Percentiles rank a stretch among this genome's conserved stretches.
Evolutionary conservation across 2,113 vertebrate species (phyloP).

Genomic region (Cathartes aura): DNA sequence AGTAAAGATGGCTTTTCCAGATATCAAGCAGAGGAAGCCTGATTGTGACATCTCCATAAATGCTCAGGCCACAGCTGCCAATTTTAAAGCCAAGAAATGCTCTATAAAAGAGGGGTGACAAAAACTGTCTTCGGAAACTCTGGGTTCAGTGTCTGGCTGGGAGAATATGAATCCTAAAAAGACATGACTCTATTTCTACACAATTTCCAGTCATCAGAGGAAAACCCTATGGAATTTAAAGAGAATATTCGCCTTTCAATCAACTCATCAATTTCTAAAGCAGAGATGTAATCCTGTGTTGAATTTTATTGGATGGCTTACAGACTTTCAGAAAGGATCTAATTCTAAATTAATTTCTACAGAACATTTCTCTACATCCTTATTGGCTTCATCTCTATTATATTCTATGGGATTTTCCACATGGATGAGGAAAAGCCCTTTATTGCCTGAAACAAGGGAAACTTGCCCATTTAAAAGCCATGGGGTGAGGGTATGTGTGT

Average conservation of each 20-base stretch:
- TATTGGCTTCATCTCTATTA: not conserved
- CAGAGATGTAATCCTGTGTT: not conserved
- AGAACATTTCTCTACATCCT: not conserved
- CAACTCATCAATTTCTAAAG: not conserved
- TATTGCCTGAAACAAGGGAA: not conserved
- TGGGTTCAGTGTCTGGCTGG: not conserved
- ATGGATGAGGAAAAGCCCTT: not conserved
- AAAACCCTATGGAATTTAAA: not conserved
- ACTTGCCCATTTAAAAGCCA: not conserved
- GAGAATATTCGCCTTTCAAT: not conserved
- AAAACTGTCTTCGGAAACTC: not conserved
- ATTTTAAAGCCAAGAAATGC: constrained; percentile 3
- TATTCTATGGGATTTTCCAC: not conserved
- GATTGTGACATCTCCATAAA: constrained; percentile 4
- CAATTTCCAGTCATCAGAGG: not conserved
- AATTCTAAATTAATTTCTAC: not conserved
- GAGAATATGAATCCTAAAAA: not conserved
- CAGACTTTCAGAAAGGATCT: not conserved
- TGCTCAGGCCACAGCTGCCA: not conserved
- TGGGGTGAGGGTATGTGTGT: fast-evolving
- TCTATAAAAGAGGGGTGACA: not conserved
- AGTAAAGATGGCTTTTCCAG: constrained; percentile 14
- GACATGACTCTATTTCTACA: not conserved
- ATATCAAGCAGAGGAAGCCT: not conserved
- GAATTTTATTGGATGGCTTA: not conserved